These are phyloP conservation scores for Mico argentatus DNA, from an alignment of 2,797 vertebrate species.

Conservation along the genomic window DNA sequence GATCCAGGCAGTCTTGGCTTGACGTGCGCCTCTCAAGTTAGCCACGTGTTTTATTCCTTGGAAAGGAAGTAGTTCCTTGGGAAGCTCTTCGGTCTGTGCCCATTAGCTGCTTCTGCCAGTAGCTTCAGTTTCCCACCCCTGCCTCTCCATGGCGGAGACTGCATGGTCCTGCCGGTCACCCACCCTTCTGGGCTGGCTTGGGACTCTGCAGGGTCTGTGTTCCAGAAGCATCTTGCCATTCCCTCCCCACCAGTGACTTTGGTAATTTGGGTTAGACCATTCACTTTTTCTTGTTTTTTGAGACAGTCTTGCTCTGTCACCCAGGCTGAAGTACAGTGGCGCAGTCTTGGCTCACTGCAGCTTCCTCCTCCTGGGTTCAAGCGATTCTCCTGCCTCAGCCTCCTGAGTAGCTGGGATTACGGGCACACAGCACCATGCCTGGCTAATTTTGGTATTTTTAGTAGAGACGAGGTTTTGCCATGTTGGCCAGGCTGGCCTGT, in stretches of 20 bases:
- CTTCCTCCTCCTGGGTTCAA: not conserved
- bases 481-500: too few relatives aligned
- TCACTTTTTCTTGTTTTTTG: not conserved
- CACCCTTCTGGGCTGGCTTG: not conserved
- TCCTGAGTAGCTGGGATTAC: not conserved
- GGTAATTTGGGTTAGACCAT: not conserved
- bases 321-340: not conserved
- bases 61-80: too few relatives aligned
- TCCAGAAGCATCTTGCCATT: not conserved
- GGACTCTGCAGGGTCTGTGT: not conserved
- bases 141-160: too few relatives aligned
- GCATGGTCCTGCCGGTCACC: not conserved
- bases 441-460: not conserved
- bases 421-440: not conserved
- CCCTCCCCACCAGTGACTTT: not conserved
- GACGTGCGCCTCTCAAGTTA: not conserved
- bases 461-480: too few relatives aligned
- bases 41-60: not conserved
- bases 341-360: not conserved
- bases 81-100: not conserved
- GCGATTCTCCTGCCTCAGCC: not conserved
- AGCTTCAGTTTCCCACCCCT: not conserved
- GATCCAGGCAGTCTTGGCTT: not conserved
- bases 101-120: not conserved
- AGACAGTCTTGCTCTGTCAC: not conserved